These are phyloP conservation scores for Bothrops jararaca DNA, from an alignment of 2,113 vertebrate species.

Conservation along the genomic window DNA sequence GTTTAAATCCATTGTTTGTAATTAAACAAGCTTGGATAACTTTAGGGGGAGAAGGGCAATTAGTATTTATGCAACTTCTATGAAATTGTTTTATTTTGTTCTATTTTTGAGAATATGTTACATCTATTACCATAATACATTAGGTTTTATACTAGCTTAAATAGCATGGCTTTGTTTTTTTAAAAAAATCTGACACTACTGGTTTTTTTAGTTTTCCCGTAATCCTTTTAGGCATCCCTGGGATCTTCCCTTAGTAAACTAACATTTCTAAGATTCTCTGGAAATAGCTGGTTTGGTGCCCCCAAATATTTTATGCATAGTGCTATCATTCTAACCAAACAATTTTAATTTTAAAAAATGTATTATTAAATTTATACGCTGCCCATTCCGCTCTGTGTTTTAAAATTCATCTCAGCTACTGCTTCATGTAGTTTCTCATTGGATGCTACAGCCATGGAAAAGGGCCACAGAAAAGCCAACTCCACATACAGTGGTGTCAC, in stretches of 20 bases:
- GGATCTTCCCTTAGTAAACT: neutral
- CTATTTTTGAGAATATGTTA: neutral
- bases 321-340: neutral
- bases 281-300: neutral
- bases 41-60: neutral
- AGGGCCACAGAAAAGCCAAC: neutral
- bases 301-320: neutral
- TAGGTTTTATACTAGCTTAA: neutral
- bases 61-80: neutral
- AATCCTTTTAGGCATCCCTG: neutral
- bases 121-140: neutral
- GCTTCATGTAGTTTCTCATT: neutral
- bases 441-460: neutral
- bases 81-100: neutral
- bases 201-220: neutral
- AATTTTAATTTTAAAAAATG: neutral
- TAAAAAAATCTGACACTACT: neutral
- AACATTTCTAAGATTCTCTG: neutral
- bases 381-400: neutral
- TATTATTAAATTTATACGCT: neutral
- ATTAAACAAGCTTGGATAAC: neutral
- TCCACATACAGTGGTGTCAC: neutral
- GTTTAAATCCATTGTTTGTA: neutral
- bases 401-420: neutral
- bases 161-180: neutral